Evolutionary conservation across 2,888 invertebrate species (phyloP).

Genomic region (Pheosia gnoma): DNA sequence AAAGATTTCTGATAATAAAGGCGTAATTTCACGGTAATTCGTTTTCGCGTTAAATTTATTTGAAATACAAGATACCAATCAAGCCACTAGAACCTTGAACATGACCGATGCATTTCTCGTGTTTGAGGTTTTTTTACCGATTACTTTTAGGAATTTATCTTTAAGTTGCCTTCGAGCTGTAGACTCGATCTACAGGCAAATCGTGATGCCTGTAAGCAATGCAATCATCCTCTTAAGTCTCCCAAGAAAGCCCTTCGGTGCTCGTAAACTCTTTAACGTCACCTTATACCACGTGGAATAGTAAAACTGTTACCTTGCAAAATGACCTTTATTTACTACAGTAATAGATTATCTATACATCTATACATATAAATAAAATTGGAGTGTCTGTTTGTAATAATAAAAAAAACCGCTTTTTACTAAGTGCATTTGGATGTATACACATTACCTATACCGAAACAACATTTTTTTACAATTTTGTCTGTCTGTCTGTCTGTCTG

Average conservation of each 20-base stretch:
- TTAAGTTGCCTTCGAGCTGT: neutral
- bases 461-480: no score
- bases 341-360: no score
- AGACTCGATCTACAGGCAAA: slow-evolving; percentile 24
- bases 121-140: slow-evolving; percentile 15
- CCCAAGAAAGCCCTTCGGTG: slow-evolving; percentile 26
- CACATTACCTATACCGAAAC: no score
- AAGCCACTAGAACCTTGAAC: slow-evolving; percentile 6
- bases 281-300: neutral
- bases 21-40: slow-evolving; percentile 30
- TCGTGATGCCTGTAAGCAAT: slow-evolving; percentile 45
- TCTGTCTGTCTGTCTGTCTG: no score
- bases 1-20: slow-evolving; percentile 5
- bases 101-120: slow-evolving; percentile 14
- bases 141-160: slow-evolving; percentile 13
- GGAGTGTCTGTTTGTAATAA: no score
- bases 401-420: no score
- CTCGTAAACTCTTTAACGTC: slow-evolving; percentile 6
- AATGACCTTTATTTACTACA: neutral
- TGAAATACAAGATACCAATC: slow-evolving; percentile 15
- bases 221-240: slow-evolving; percentile 46
- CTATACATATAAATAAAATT: no score
- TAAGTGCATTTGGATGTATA: no score
- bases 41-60: slow-evolving; percentile 15
- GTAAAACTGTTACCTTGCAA: no score